Percentiles rank a stretch among this genome's conserved stretches.
Conservation (phyloP, 2,113 vertebrate species). For the Leuciscus idus region DNA sequence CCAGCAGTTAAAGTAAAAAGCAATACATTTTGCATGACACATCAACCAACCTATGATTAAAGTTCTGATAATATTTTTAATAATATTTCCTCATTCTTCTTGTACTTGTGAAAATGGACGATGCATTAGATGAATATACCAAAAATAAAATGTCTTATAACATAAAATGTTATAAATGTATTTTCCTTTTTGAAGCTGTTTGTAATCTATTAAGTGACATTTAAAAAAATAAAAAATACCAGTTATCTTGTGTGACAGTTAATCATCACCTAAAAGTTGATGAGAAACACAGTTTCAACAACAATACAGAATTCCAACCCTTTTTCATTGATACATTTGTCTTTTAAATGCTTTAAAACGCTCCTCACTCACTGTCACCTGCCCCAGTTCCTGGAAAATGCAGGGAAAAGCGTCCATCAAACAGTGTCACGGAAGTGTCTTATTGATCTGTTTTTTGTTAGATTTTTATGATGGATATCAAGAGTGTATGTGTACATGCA, state of each 20-base stretch:
- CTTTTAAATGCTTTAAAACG: not conserved
- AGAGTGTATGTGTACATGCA: not conserved
- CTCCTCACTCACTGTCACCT: not conserved
- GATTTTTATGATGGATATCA: slow-evolving; percentile 39
- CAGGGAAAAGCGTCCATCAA: slow-evolving; percentile 16
- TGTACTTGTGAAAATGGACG: not conserved
- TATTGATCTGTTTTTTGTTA: slow-evolving; percentile 42
- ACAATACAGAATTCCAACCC: not conserved
- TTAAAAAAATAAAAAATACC: no score
- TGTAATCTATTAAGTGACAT: not conserved
- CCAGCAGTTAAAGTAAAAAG: not conserved
- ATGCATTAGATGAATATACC: not conserved
- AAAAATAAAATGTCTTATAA: not conserved
- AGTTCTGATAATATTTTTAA: not conserved
- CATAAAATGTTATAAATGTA: not conserved
- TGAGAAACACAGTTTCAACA: not conserved
- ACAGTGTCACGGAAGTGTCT: not conserved
- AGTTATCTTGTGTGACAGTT: slow-evolving; percentile 1
- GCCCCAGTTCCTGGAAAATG: no score
- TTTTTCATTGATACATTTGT: not conserved
- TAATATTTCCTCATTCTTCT: not conserved
- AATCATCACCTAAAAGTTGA: not conserved
- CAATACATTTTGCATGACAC: not conserved
- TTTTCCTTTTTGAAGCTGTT: not conserved
- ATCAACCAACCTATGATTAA: not conserved